Conservation (phyloP, 2,888 invertebrate genomes). For the Cantharis rufa region DNA sequence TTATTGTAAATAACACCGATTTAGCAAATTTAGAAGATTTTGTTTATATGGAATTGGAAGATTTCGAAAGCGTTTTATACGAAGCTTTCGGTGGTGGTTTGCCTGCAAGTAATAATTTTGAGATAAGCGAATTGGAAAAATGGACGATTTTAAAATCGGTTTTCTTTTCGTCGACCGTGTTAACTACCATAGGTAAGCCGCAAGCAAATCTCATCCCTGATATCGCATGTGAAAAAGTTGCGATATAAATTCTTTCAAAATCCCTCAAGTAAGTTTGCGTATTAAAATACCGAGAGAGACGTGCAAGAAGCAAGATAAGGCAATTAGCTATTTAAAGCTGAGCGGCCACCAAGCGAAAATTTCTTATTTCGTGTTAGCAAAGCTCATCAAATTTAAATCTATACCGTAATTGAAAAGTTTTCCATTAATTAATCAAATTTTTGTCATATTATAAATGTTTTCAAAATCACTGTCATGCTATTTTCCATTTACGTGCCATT, state of each 20-base stretch:
- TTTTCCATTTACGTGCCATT: not conserved
- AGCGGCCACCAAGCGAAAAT: not conserved
- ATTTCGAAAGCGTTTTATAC: slow-evolving; percentile 68
- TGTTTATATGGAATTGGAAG: slow-evolving; percentile 59
- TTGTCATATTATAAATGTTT: not conserved
- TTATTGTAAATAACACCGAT: slow-evolving; percentile 65
- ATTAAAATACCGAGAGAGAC: not conserved
- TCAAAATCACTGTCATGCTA: not conserved
- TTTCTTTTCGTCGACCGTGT: slow-evolving; percentile 87
- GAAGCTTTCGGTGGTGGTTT: slow-evolving; percentile 61
- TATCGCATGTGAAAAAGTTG: not conserved
- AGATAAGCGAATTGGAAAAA: slow-evolving; percentile 56
- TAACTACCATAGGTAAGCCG: slow-evolving; percentile 84
- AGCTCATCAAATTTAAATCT: too few relatives aligned
- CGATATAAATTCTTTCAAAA: not conserved
- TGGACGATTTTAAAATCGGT: slow-evolving; percentile 85
- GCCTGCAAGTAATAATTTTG: slow-evolving; percentile 9
- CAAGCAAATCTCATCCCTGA: too few relatives aligned
- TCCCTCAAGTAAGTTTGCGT: not conserved
- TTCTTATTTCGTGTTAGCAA: not conserved
- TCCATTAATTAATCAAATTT: not conserved
- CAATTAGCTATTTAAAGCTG: not conserved
- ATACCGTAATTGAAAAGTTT: not conserved
- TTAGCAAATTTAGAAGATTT: slow-evolving; percentile 62
- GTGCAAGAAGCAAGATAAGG: not conserved